Evolutionary conservation across 2,888 invertebrate genomes (phyloP), one percentile per base, ranked within the genome.

Genomic region (Nineta flava): DNA sequence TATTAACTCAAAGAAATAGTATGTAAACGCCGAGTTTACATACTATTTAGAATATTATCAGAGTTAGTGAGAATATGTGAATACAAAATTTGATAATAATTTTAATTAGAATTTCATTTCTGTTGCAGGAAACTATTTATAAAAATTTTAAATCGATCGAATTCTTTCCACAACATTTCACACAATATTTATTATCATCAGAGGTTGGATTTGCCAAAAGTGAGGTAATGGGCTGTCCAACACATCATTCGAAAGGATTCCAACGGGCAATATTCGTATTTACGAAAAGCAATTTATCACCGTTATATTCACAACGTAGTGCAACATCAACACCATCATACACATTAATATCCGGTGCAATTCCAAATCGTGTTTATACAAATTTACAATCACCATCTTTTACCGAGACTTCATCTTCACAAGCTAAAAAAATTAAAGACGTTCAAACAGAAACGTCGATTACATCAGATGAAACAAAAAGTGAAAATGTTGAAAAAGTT

Each of bases 121-220:
- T 38, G 1, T 77, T 77, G 19, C 72, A 90, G 90, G 86, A 85
- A 60, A 79, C 80, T 10, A 91, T 90, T 55, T 87, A 81, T 64
- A 79, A 83, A 59, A 91, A 88, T 65, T 95, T 85, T 71, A 80
- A 83, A 59, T 74, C 74, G 48, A 91, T 95, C 56, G 81, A 87
- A 63, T 77, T 99, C 62, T 84, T 83, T 58, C 99, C 99, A 7
- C 84, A 91, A 58, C 85, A 87, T 62, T 99, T 97, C 66, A 85
- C 87, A 47, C 90, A 94, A 61, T 97, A 87, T 68, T 75, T 99
- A 35, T 73, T 96, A 3, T 86, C 87, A 17, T 76, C 83, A 0
- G 92, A 92, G 62, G 87, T 96, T 43, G 95, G 95, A 4, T 96
- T 95, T 69, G 83, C 82, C 61, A 88, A 87, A 62, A 88, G 87